A percentile compares a stretch with the other conserved stretches of the same genome.
These are phyloP conservation scores for Carpatolechia fugitivella DNA, from an alignment of 2,888 invertebrate genomes.

Conservation along the genomic window DNA sequence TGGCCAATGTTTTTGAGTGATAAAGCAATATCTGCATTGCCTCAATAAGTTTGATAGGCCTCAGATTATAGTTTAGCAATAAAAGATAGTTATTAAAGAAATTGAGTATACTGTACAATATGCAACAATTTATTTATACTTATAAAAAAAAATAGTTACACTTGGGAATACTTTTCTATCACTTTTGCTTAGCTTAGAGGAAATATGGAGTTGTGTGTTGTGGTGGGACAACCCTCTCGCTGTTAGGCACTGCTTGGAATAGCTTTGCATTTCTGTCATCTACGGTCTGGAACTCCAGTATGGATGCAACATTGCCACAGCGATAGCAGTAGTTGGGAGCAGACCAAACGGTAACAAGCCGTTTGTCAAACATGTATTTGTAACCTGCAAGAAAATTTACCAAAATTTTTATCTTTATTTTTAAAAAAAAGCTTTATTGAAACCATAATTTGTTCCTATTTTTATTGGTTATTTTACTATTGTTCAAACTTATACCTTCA, in stretches of 20 bases:
- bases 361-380: slow-evolving; percentile 99
- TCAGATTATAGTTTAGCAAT: no score
- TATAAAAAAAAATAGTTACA: slow-evolving; percentile 46
- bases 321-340: slow-evolving; percentile 99
- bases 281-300: slow-evolving; percentile 91
- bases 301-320: slow-evolving; percentile 98
- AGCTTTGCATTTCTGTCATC: slow-evolving; percentile 89
- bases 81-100: not conserved
- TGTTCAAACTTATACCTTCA: slow-evolving; percentile 84
- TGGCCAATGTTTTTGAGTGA: no score
- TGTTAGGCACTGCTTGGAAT: slow-evolving; percentile 97
- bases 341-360: slow-evolving; percentile 99
- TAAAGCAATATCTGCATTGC: no score
- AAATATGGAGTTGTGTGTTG: slow-evolving; percentile 98
- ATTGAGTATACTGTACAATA: slow-evolving; percentile 23
- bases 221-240: slow-evolving; percentile 94
- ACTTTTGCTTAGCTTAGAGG: slow-evolving; percentile 68
- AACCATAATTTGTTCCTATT: no score
- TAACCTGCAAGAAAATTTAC: slow-evolving; percentile 81
- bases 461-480: not conserved
- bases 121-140: slow-evolving; percentile 63
- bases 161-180: slow-evolving; percentile 47
- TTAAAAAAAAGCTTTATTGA: no score
- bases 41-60: no score
- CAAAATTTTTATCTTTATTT: not conserved